These are phyloP conservation scores for Leptopilina boulardi DNA, from an alignment of 1,140 invertebrate species.

Conservation along the genomic window DNA sequence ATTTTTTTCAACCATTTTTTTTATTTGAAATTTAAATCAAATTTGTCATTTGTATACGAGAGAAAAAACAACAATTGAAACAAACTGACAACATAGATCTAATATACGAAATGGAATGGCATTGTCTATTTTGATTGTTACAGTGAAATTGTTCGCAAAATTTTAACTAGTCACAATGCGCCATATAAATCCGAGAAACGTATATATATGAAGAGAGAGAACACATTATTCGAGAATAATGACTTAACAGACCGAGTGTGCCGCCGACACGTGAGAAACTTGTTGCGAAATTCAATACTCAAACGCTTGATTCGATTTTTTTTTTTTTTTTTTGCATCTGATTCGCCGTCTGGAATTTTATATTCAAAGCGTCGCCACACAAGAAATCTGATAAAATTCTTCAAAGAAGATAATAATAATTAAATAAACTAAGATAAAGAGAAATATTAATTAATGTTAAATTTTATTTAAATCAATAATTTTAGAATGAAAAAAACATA, in stretches of 20 bases:
- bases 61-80: no score
- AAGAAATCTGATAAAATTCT: no score
- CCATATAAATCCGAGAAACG: neutral
- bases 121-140: neutral
- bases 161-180: neutral
- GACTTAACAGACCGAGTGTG: neutral
- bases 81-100: neutral
- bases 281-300: constrained; percentile 8
- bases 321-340: neutral
- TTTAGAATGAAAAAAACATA: no score
- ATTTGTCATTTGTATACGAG: no score
- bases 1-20: no score
- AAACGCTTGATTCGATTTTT: neutral
- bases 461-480: no score
- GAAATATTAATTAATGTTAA: no score
- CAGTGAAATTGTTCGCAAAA: neutral
- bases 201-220: neutral
- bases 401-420: neutral
- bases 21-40: no score
- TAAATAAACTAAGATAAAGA: neutral
- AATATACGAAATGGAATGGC: neutral
- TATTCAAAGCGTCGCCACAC: neutral
- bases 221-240: constrained; percentile 11
- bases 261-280: constrained; percentile 8
- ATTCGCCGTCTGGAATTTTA: neutral